Base-by-base conservation (phyloP, 2,888 invertebrate species). In the Seladonia tumulorum region DNA sequence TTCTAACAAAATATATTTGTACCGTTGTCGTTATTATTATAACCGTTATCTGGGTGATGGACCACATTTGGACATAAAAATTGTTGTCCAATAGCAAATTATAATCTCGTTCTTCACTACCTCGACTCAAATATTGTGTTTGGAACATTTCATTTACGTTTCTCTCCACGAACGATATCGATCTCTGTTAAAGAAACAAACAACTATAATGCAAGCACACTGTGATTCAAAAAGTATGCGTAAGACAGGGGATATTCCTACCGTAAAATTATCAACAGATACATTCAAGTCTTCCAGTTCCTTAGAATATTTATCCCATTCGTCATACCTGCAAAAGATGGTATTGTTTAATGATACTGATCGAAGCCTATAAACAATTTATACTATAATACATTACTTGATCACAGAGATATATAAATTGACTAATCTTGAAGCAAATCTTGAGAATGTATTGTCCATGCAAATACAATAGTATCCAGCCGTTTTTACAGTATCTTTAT, bases 381-480 rank as follows among this genome's bases (percentile, higher is more conserved):
- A 12, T 35, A 53, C 8, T 49, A 14, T 22, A 5, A 35, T 12
- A 29, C 53, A 49, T 90, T 93, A 96, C 96, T 96, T 97, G 81
- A 98, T 98, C 7, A 99, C 98, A 0, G 98, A 98, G 83, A 99
- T 96, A 93, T 99, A 99, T 87, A 99, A 96, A 94, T 98, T 98
- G 53, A 99, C 97, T 88, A 99, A 95, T 95, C 99, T 99, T 12
- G 97, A 97, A 25, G 98, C 98, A 95, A 98, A 99, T 93, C 98
- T 96, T 1, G 98, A 98, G 94, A 98, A 98, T 94, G 98, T 98
- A 95, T 99, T 99, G 94, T 99, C 98, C 81, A 99, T 97, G 94
- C 99, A 99, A 60, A 99, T 97, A 29, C 97, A 97, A 94, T 98
- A 99, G 94, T 98, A 98, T 1, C 99, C 98, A 39, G 98, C 98